Base-by-base conservation (phyloP, 2,888 invertebrate species). In the Pogonocherus hispidulus region DNA sequence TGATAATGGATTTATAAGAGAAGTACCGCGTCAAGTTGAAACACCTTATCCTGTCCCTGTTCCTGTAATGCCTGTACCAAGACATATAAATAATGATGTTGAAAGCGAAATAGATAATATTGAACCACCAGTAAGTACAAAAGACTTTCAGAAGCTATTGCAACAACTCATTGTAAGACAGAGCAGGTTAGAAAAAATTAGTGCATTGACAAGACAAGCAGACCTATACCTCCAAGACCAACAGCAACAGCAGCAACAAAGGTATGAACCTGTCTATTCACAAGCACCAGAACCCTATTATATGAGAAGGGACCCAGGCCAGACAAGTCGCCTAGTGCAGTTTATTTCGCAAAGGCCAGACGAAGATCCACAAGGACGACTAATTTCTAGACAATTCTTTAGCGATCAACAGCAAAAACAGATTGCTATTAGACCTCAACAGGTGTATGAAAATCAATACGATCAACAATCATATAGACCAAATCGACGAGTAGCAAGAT, bases 71-170 rank as follows among this genome's bases (percentile, higher is more conserved):
- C 76, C 76, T n/a, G 44, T 59, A 23, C 76, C 75, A 44, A 76
- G 69, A 66, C 76, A 75, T 49, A 54, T 60, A 6, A 69, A 76
- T 11, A 71, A 76, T 20, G 76, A 78, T 16, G 69, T 74, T 1
- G 77, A 85, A 5, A 87, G 88, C 20, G 89, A 89, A 69, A 87
- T 89, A 83, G 88, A 89, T 66, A 87, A 88, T 1, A 91, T 91
- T 49, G 88, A 90, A 54, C 89, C 92, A 8, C 93, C 93, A 5
- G 89, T 93, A 1, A 92, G 92, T 78, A 90, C 92, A 1, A 88
- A 90, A 77, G 93, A 93, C 80, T 90, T 93, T 69, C 91, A 92
- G 79, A 87, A 90, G 54, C 84, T 93, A 44, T 85, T 93, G 4
- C 90, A 92, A 71, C 88, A 91, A 80, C 84, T 93, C 64, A 88